Percentiles rank a stretch among this genome's conserved stretches.
Evolutionary conservation across 1,140 invertebrate species (phyloP).

Genomic region (Drosophila oshimai): DNA sequence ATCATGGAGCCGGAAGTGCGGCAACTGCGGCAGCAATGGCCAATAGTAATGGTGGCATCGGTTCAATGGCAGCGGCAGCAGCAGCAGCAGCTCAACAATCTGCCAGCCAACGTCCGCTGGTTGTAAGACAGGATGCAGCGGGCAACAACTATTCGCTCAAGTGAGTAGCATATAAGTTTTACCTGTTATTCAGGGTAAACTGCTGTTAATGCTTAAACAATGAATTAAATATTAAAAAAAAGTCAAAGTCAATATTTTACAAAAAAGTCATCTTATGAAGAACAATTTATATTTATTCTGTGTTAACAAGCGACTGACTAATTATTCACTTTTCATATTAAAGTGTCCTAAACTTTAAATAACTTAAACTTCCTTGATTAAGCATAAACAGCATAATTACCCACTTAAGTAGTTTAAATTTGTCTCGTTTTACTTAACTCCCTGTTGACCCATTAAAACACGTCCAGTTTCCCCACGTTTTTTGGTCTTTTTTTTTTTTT

Average conservation of each 20-base stretch:
- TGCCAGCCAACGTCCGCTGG: constrained; percentile 84
- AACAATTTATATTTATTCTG: too few species aligned
- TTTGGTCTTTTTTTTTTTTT: constrained; percentile 26
- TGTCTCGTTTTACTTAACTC: constrained; percentile 29
- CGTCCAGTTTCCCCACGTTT: constrained; percentile 9
- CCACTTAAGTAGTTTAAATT: constrained; percentile 10
- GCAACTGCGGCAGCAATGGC: constrained; percentile 61
- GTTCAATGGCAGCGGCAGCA: constrained; percentile 68
- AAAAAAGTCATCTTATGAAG: too few species aligned
- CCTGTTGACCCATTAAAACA: constrained; percentile 17
- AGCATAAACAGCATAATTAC: neutral
- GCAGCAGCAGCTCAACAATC: constrained; percentile 69
- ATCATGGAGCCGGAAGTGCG: constrained; percentile 82
- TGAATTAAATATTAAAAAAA: neutral
- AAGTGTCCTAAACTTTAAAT: neutral
- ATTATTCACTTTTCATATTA: too few species aligned
- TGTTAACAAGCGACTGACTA: too few species aligned
- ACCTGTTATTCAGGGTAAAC: neutral
- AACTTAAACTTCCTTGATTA: neutral
- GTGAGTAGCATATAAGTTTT: constrained; percentile 80
- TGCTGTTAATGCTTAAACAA: neutral
- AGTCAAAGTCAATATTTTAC: neutral
- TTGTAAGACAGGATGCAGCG: constrained; percentile 87
- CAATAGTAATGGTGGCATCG: constrained; percentile 69
- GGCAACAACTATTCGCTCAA: constrained; percentile 85